Evolutionary conservation across 2,113 vertebrate genomes (phyloP), one percentile per base, ranked within the genome.

Genomic region (Chloropsis hardwickii): DNA sequence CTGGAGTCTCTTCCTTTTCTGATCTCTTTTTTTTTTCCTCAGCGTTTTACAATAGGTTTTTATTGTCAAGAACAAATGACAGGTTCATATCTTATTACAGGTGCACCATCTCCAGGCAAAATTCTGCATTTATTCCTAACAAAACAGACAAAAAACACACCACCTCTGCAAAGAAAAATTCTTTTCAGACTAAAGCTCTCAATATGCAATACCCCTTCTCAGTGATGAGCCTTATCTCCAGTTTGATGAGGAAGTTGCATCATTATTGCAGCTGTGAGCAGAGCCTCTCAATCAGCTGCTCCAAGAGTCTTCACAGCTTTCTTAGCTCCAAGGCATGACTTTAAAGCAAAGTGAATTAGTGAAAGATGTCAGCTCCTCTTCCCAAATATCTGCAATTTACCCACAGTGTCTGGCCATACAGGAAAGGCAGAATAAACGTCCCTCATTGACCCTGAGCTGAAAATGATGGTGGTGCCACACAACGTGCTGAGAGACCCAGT

Each of bases 401-500:
- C 56, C 69, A 31, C 23, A 6, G 33, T 16, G 40, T 35, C 53
- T 50, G 58, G 42, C 66, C 35, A 7, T 1, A 16, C 61, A 12
- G n/a, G 24, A 54, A 29, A 56, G 31, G 39, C 71, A 88, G 71
- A n/a, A 77, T 27, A 37, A 60, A 10, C 0, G 4, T 24, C 47
- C 48, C 54, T 50, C 25, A 2, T 0, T 47, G 64, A 31, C 17
- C 9, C 33, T 42, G 44, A 44, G 64, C 67, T 70, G 86, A 33
- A 66, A 42, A 20, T 60, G 37, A 2, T 19, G 44, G 1, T 27
- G 39, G 22, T 84, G 54, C 45, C 61, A 25, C 3, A 2, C 2
- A 17, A 27, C 0, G 3, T 6, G n/a, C 12, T 13, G 77, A 66
- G 53, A 45, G 48, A 48, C 19, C 37, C 31, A 15, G 4, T 1